These are phyloP conservation scores for Acleris cristana DNA, from an alignment of 2,888 invertebrate species.

Conservation along the genomic window DNA sequence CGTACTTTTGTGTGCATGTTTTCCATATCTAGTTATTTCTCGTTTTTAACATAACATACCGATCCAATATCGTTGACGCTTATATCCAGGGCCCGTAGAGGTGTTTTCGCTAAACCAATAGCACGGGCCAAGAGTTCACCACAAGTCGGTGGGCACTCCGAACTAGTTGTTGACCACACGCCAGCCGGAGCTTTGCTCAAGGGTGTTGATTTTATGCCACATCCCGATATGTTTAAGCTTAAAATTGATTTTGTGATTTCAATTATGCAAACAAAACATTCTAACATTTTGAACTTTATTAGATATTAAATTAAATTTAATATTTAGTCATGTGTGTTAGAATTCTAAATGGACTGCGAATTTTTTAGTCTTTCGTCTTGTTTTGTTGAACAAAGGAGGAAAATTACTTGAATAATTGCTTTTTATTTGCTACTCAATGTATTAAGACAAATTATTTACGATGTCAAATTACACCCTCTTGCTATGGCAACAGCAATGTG, in stretches of 20 bases:
- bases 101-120: slow-evolving; percentile 77
- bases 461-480: slow-evolving; percentile 76
- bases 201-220: slow-evolving; percentile 72
- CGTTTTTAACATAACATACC: slow-evolving; percentile 52
- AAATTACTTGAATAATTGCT: no score
- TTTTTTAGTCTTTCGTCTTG: no score
- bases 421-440: no score
- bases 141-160: slow-evolving; percentile 76
- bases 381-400: no score
- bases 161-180: slow-evolving; percentile 78
- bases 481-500: slow-evolving; percentile 75
- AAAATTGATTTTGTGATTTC: slow-evolving; percentile 34
- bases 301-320: no score
- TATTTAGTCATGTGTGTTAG: no score
- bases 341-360: no score
- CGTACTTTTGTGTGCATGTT: background rate
- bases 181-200: slow-evolving; percentile 70
- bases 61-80: slow-evolving; percentile 79
- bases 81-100: slow-evolving; percentile 72
- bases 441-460: slow-evolving; percentile 51
- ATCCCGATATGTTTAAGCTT: slow-evolving; percentile 78
- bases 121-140: slow-evolving; percentile 78
- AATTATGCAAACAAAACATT: background rate
- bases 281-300: no score
- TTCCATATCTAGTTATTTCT: background rate